Evolutionary conservation across 2,888 invertebrate genomes (phyloP).

Genomic region (Papilio demoleus): DNA sequence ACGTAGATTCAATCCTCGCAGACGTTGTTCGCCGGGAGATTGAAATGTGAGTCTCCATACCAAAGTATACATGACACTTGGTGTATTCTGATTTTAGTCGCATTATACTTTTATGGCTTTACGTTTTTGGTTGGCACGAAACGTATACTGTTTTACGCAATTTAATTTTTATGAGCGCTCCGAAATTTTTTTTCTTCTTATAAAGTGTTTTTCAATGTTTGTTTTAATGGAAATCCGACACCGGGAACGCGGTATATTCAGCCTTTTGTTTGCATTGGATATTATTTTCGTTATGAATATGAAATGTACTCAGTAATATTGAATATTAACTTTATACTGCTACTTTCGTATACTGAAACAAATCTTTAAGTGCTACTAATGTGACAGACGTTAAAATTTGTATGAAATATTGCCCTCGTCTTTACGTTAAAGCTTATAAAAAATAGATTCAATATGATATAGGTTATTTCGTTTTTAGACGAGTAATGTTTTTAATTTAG

Average conservation of each 20-base stretch:
- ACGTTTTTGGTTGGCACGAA: conserved; percentile 30
- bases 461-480: not conserved
- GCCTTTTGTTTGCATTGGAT: conserved; percentile 2
- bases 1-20: conserved; percentile 36
- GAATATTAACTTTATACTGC: not conserved
- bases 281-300: conserved; percentile 18
- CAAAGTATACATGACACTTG: conserved; percentile 54
- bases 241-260: conserved; percentile 27
- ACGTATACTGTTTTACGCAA: conserved; percentile 40
- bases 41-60: conserved; percentile 46
- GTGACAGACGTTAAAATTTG: too few species aligned
- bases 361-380: too few species aligned
- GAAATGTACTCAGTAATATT: conserved; percentile 1
- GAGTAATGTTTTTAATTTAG: not conserved
- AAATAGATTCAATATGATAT: too few species aligned
- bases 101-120: conserved; percentile 50
- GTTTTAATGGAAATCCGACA: conserved; percentile 38
- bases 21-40: conserved; percentile 44
- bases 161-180: conserved; percentile 40
- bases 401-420: too few species aligned
- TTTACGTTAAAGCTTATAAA: too few species aligned
- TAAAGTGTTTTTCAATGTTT: conserved; percentile 32
- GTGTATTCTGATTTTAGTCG: conserved; percentile 53
- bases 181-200: conserved; percentile 31
- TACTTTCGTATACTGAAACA: too few species aligned